phyloP scores from a whole-genome alignment of 1,140 invertebrate species.

The Drosophila hydei region DNA sequence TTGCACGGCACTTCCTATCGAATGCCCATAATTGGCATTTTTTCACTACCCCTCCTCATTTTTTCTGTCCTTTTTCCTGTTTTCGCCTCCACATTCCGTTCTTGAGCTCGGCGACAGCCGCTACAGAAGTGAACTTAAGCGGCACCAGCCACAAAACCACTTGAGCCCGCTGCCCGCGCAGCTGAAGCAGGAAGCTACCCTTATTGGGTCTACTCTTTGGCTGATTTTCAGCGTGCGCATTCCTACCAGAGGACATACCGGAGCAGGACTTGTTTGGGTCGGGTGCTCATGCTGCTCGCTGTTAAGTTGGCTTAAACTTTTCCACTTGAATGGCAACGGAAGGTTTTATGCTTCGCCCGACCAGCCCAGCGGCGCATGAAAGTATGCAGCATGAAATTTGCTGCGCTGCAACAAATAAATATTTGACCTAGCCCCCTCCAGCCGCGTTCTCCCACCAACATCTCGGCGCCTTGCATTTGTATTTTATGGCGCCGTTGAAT shows the following conservation, averaged over 20 bases:
- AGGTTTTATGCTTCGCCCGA: conserved; percentile 64
- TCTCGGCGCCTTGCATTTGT: conserved; percentile 22
- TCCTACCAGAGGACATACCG: conserved; percentile 39
- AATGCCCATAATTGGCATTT: conserved; percentile 72
- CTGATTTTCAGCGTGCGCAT: conserved; percentile 66
- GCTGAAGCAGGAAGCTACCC: not conserved
- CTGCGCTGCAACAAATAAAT: conserved; percentile 76
- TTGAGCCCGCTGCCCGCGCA: not conserved
- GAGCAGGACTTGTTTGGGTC: conserved; percentile 20
- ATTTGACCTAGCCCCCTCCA: conserved; percentile 48
- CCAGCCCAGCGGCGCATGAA: conserved; percentile 65
- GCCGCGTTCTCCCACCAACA: not conserved
- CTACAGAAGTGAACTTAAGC: conserved; percentile 39
- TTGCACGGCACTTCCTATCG: conserved; percentile 41
- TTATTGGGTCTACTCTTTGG: conserved; percentile 41
- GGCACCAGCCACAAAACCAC: conserved; percentile 33
- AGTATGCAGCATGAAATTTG: conserved; percentile 76
- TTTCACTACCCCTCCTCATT: conserved; percentile 16
- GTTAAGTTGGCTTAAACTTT: conserved; percentile 80
- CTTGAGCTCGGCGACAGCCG: conserved; percentile 44
- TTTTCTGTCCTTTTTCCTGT: not conserved
- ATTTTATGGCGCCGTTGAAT: conserved; percentile 69
- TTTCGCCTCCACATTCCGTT: conserved; percentile 13
- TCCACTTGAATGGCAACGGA: conserved; percentile 80
- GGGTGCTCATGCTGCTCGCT: conserved; percentile 33